Evolutionary conservation across 2,113 vertebrate species (phyloP).

Genomic region (Pelodiscus sinensis): DNA sequence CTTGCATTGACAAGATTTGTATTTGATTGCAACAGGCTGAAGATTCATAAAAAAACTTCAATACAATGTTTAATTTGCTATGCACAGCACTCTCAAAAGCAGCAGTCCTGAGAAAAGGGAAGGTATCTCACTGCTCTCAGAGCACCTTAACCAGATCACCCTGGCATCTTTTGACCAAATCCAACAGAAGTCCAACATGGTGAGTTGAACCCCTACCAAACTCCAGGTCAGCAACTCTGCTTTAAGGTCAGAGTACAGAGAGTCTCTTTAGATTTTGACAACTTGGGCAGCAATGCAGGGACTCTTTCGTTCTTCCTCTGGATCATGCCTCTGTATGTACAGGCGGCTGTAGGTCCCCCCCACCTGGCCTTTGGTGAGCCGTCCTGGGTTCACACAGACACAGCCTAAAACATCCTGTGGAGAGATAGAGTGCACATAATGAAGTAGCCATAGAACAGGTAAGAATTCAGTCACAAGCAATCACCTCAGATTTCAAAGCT

Average conservation of each 20-base stretch:
- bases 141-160: not conserved
- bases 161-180: not conserved
- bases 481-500: not conserved
- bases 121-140: not conserved
- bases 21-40: not conserved
- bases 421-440: not conserved
- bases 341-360: conserved; percentile 91
- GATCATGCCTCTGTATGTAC: conserved; percentile 61
- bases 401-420: conserved; percentile 89
- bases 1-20: not conserved
- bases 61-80: not conserved
- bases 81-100: not conserved
- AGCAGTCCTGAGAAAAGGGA: not conserved
- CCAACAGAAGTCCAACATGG: not conserved
- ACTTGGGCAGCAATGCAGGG: conserved; percentile 87
- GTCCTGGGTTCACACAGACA: conserved; percentile 91
- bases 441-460: not conserved
- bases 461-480: not conserved
- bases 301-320: conserved; percentile 45
- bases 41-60: not conserved
- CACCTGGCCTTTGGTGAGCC: conserved; percentile 92
- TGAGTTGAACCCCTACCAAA: accelerated
- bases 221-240: not conserved
- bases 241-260: accelerated
- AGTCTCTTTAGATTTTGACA: conserved; percentile 83